Conservation (phyloP, 2,888 invertebrate genomes). For the Xestobium rufovillosum region DNA sequence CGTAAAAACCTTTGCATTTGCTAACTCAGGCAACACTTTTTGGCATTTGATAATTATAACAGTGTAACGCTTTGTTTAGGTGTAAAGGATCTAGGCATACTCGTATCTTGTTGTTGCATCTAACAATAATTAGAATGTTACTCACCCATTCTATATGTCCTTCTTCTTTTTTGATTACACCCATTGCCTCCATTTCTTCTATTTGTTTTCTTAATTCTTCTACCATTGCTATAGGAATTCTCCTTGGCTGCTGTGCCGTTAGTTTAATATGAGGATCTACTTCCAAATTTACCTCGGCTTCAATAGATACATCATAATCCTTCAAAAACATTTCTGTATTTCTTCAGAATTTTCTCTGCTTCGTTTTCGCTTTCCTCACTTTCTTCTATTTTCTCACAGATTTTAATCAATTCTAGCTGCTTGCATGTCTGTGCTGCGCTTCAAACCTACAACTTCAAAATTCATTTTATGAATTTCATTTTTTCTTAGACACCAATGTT, state of each 20-base stretch:
- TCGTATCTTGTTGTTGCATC: conserved; percentile 14
- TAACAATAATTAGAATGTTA: conserved; percentile 2
- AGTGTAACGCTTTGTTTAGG: conserved; percentile 16
- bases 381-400: background rate
- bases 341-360: conserved; percentile 9
- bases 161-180: conserved; percentile 6
- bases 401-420: conserved; percentile 5
- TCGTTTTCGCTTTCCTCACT: background rate
- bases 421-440: conserved; percentile 2
- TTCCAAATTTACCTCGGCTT: conserved; percentile 6
- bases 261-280: conserved; percentile 4
- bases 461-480: background rate
- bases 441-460: conserved; percentile 5
- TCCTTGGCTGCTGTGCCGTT: conserved; percentile 6
- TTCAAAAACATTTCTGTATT: conserved; percentile 8
- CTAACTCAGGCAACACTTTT: conserved; percentile 18
- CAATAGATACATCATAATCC: conserved; percentile 10
- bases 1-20: conserved; percentile 13
- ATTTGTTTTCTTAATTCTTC: conserved; percentile 3
- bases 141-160: background rate
- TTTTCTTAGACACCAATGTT: background rate
- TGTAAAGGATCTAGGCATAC: conserved; percentile 19
- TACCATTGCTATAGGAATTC: conserved; percentile 6
- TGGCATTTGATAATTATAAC: conserved; percentile 14
- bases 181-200: conserved; percentile 4